Conservation (phyloP, 2,113 vertebrate genomes). For the Odontophorus gujanensis region DNA sequence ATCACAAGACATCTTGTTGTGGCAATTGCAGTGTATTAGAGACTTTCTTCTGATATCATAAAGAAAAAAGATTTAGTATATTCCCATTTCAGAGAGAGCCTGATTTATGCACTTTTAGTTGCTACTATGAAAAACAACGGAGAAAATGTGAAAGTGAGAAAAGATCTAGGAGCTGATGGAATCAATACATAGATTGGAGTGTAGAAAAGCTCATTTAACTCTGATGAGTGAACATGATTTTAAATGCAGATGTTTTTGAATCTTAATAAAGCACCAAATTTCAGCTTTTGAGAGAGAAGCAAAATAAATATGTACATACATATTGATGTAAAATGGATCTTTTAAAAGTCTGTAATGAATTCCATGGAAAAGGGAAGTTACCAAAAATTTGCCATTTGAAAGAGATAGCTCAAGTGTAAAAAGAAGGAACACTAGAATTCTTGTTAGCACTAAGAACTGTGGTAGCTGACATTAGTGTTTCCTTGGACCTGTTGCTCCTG, state of each 20-base stretch:
- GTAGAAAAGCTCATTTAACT: neutral
- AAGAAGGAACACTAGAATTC: neutral
- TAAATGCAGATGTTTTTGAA: neutral
- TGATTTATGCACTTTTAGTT: constrained; percentile 12
- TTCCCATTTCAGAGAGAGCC: neutral
- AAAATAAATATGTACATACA: neutral
- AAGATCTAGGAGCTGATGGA: neutral
- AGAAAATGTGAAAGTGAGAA: neutral
- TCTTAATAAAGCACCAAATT: neutral
- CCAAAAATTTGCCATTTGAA: neutral
- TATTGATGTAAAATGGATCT: neutral
- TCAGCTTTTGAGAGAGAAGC: neutral
- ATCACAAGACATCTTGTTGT: neutral
- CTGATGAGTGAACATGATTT: neutral
- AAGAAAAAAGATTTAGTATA: neutral
- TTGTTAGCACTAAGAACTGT: neutral
- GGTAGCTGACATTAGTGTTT: neutral
- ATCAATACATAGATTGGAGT: neutral
- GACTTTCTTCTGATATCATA: neutral
- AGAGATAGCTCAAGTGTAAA: neutral
- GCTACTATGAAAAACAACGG: neutral
- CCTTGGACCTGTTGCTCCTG: neutral
- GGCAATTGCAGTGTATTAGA: neutral
- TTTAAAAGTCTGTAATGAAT: neutral
- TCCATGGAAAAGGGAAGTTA: neutral